Conservation (phyloP, 2,113 vertebrate genomes). For the Pseudopipra pipra region DNA sequence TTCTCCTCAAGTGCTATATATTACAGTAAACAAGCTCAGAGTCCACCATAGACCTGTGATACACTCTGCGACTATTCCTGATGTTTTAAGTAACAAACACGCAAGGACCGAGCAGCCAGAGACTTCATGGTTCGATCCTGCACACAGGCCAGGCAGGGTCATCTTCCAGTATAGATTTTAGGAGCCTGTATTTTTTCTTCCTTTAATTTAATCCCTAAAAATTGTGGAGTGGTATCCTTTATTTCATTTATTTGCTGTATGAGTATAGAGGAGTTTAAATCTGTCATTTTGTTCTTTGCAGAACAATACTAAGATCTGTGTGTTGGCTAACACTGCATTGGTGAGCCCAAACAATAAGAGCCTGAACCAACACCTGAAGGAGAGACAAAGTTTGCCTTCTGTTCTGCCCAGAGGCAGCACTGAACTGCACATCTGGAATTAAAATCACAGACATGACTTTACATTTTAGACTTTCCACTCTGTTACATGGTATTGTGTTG, state of each 20-base stretch:
- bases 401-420: neutral
- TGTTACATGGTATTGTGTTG: fast-evolving
- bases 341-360: neutral
- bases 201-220: neutral
- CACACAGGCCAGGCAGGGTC: fast-evolving
- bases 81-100: neutral
- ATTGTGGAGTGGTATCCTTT: neutral
- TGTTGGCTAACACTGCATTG: neutral
- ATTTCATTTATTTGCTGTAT: neutral
- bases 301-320: neutral
- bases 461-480: neutral
- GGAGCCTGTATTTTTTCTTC: neutral
- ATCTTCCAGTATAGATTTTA: neutral
- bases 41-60: neutral
- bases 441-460: neutral
- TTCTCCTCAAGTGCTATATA: neutral
- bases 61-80: neutral
- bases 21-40: neutral
- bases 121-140: neutral
- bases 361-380: neutral
- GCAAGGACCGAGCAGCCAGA: neutral
- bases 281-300: neutral
- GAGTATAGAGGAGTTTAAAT: neutral
- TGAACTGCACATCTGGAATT: neutral
- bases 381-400: neutral